A percentile compares a stretch with the other conserved stretches of the same genome.
Evolutionary conservation across 2,888 invertebrate genomes (phyloP).

Genomic region (Chironomus riparius): DNA sequence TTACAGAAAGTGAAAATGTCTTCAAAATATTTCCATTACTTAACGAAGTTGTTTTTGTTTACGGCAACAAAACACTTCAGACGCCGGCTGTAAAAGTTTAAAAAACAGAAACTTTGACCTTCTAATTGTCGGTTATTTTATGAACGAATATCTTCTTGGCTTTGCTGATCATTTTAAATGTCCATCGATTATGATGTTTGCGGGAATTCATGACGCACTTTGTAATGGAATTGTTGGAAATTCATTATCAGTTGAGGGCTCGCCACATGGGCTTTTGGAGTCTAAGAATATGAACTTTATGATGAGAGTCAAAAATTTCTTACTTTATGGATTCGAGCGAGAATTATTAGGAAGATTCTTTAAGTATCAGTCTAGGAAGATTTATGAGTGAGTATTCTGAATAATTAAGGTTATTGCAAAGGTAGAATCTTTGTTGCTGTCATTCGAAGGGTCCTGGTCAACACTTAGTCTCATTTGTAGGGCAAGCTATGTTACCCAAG

Average conservation of each 20-base stretch:
- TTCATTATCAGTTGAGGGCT: constrained; percentile 26
- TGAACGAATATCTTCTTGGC: constrained; percentile 37
- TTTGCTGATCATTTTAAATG: constrained; percentile 37
- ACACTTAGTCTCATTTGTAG: too few species aligned
- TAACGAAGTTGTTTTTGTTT: neutral
- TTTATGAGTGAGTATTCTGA: neutral
- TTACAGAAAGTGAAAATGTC: neutral
- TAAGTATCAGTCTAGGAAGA: neutral
- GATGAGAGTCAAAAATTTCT: neutral
- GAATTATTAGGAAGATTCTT: neutral
- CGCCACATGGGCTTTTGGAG: neutral
- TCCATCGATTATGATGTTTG: constrained; percentile 34
- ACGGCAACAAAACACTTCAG: neutral
- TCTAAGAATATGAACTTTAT: neutral
- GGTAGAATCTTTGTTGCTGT: too few species aligned
- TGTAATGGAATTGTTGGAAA: constrained; percentile 30
- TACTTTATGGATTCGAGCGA: neutral
- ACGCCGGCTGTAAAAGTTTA: constrained; percentile 7
- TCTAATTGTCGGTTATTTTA: constrained; percentile 35
- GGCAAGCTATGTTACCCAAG: too few species aligned
- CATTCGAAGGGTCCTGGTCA: too few species aligned
- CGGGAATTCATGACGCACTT: constrained; percentile 33
- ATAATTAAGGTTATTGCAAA: too few species aligned
- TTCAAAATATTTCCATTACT: neutral
- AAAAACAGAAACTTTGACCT: constrained; percentile 34